phyloP scores from a whole-genome alignment of 2,797 vertebrate species.

The Enteromius thamalakanensis region DNA sequence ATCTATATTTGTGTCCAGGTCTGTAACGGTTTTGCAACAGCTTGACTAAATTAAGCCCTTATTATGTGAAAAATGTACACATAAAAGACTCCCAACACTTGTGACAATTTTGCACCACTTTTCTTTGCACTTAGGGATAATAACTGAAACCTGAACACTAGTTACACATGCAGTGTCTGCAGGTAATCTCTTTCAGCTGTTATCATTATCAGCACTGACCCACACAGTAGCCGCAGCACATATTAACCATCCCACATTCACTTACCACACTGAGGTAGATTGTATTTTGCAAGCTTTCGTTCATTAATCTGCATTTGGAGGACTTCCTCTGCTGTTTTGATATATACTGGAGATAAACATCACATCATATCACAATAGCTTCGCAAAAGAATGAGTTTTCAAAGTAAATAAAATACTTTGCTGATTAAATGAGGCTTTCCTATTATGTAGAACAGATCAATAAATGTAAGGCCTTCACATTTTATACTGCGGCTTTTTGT shows the following conservation, averaged over 20 bases:
- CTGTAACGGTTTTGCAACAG: conserved; percentile 42
- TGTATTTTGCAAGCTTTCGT: not conserved
- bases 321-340: not conserved
- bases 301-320: not conserved
- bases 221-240: conserved; percentile 13
- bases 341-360: not conserved
- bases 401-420: not conserved
- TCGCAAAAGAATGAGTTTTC: not conserved
- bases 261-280: conserved; percentile 1
- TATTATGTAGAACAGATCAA: conserved; percentile 49
- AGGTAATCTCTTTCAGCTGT: conserved; percentile 54
- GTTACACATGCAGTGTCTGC: conserved; percentile 36
- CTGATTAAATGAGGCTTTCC: conserved; percentile 44
- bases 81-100: conserved; percentile 34
- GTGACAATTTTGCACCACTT: conserved; percentile 50
- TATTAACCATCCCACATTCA: not conserved
- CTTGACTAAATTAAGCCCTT: conserved; percentile 40
- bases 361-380: not conserved
- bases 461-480: not conserved
- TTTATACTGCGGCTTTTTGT: conserved; percentile 10
- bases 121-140: conserved; percentile 41
- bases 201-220: conserved; percentile 21
- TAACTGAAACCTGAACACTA: conserved; percentile 42
- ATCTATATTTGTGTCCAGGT: conserved; percentile 25
- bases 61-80: conserved; percentile 39